A percentile compares a stretch with the other conserved stretches of the same genome.
phyloP scores from a whole-genome alignment of 1,140 invertebrate species.

The Carposina sasakii region DNA sequence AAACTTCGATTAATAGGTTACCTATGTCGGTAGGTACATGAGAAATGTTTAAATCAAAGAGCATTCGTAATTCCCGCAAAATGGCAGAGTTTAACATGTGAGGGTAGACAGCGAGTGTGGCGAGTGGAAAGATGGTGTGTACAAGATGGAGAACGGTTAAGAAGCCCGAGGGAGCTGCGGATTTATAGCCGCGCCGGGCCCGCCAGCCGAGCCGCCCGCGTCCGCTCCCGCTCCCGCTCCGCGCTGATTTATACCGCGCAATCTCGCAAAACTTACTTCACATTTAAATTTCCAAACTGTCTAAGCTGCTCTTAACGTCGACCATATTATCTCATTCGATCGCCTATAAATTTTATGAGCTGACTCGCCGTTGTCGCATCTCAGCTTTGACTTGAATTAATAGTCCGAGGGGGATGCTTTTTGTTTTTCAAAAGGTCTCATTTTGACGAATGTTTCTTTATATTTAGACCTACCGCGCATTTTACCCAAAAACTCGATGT shows the following conservation, averaged over 20 bases:
- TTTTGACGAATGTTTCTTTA: no score
- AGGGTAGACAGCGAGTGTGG: no score
- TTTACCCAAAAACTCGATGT: no score
- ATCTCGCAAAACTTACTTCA: conserved; percentile 73
- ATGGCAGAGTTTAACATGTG: no score
- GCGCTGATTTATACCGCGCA: conserved; percentile 68
- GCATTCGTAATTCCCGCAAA: no score
- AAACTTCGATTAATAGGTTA: no score
- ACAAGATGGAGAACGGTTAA: conserved; percentile 53
- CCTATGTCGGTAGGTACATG: no score
- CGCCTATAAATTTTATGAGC: conserved; percentile 72
- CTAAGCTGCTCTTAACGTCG: conserved; percentile 69
- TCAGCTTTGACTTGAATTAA: conserved; percentile 59
- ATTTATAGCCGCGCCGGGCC: conserved; percentile 54
- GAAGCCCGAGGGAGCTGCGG: conserved; percentile 61
- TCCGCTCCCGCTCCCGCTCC: conserved; percentile 25
- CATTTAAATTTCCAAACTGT: conserved; percentile 73
- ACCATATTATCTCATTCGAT: conserved; percentile 72
- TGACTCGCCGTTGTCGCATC: conserved; percentile 63
- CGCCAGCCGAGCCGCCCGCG: not conserved
- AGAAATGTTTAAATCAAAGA: no score
- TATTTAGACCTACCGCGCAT: no score
- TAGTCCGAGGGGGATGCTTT: conserved; percentile 45
- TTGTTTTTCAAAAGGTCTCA: no score
- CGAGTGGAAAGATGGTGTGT: no score